Evolutionary conservation across 2,888 invertebrate genomes (phyloP), one percentile per base, ranked within the genome.

Genomic region (Parnassius apollo): DNA sequence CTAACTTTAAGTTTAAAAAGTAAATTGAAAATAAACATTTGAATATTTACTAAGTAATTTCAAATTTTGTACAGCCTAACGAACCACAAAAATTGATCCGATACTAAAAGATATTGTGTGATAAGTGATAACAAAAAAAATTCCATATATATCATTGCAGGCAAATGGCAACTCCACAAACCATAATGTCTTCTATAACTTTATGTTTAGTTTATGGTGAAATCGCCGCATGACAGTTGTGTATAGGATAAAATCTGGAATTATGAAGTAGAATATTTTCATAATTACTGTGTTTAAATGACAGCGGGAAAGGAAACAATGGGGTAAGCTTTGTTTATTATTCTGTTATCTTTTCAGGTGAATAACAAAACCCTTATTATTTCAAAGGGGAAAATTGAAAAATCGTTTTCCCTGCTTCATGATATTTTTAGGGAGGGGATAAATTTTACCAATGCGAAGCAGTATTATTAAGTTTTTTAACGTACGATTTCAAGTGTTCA

Each of bases 281-380:
- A 71, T 78, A 81, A 81, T 82, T 85, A 86, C 80, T 80, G 84
- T 84, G 83, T 88, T 87, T 93, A 93, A 93, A 96, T 95, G 95
- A 95, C 95, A 93, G 95, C 94, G 87, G 95, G 95, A 92, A 95
- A 95, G 92, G 95, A 95, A 92, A 94, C 94, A 75, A 95, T 96
- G 96, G 96, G 96, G 96, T 95, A 86, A 94, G 93, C 93, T 77
- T 57, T 62, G 65, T 72, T 70, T 46, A 46, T 18, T 25, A 25
- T 62, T 61, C 68, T 49, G 64, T 61, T 65, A 9, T 10, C 50
- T 51, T 46, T 25, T 12, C 12, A 10, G 25, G 12, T 59, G 2
- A 46, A 51, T 46, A n/a, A 9, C 18, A 51, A 7, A 42, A 13
- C 9, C 35, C 3, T 48, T 45, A 57, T 49, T 64, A 53, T 53